phyloP scores from a whole-genome alignment of 2,888 invertebrate species.

The Bursaphelenchus okinawaensis region DNA sequence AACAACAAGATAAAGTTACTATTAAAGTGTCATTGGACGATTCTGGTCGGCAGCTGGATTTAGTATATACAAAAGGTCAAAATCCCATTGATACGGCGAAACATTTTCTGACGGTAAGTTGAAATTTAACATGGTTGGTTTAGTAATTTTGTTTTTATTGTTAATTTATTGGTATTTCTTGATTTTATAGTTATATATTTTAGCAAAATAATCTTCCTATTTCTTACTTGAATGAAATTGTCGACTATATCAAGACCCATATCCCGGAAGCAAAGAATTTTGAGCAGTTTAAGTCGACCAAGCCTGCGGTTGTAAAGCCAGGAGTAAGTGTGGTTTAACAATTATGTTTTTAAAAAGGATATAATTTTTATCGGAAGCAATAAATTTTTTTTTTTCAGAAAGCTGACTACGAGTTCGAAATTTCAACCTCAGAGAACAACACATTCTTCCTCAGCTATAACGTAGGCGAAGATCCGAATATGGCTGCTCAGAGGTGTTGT shows the following conservation, averaged over 20 bases:
- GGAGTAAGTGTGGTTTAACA: neutral
- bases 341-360: neutral
- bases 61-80: constrained; percentile 43
- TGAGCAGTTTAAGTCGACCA: constrained; percentile 17
- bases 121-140: no score
- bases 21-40: constrained; percentile 53
- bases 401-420: constrained; percentile 89
- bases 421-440: constrained; percentile 85
- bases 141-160: no score
- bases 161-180: neutral
- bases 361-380: neutral
- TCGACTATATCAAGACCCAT: constrained; percentile 38
- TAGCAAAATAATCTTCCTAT: constrained; percentile 39
- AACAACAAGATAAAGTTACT: constrained; percentile 26
- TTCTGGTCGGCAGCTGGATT: constrained; percentile 36
- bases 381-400: constrained; percentile 61
- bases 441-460: constrained; percentile 86
- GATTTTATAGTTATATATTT: neutral
- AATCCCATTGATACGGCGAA: constrained; percentile 46
- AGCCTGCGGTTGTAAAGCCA: neutral
- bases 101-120: constrained; percentile 36
- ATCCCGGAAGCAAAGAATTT: constrained; percentile 32
- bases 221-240: constrained; percentile 43
- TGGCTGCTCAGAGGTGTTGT: constrained; percentile 82
- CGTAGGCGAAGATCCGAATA: constrained; percentile 82